Conservation (phyloP, 2,797 vertebrate genomes). For the Semotilus atromaculatus region DNA sequence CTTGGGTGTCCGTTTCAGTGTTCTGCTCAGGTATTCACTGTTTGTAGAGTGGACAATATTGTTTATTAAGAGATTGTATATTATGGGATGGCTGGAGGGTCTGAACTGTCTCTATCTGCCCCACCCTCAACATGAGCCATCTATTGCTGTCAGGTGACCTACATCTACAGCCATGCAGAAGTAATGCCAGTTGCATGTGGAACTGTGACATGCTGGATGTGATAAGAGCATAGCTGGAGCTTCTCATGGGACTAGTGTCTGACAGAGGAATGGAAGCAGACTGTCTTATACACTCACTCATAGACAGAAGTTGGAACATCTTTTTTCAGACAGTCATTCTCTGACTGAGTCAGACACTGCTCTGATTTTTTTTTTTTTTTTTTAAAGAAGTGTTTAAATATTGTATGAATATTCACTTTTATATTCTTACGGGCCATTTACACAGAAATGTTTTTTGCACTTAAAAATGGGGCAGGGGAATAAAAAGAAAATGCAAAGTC, state of each 20-base stretch:
- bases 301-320: background rate
- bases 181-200: slow-evolving; percentile 61
- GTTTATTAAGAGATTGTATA: background rate
- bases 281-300: background rate
- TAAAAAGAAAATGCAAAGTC: background rate
- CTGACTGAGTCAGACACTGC: slow-evolving; percentile 20
- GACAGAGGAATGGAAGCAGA: slow-evolving; percentile 6
- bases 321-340: slow-evolving; percentile 14
- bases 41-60: background rate
- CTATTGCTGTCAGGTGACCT: slow-evolving; percentile 66
- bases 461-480: background rate
- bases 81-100: slow-evolving; percentile 5
- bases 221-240: slow-evolving; percentile 39
- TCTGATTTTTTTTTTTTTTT: background rate
- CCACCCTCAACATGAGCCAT: background rate
- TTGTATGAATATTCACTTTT: background rate
- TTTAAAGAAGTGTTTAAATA: slow-evolving; percentile 13
- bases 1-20: background rate
- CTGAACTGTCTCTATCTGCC: slow-evolving; percentile 16
- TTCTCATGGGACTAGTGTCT: slow-evolving; percentile 29
- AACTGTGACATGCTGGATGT: slow-evolving; percentile 23
- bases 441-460: background rate
- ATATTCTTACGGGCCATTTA: background rate
- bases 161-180: slow-evolving; percentile 73
- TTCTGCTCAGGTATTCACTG: slow-evolving; percentile 10